phyloP scores from a whole-genome alignment of 1,140 invertebrate species.

The Drosophila sucinea region DNA sequence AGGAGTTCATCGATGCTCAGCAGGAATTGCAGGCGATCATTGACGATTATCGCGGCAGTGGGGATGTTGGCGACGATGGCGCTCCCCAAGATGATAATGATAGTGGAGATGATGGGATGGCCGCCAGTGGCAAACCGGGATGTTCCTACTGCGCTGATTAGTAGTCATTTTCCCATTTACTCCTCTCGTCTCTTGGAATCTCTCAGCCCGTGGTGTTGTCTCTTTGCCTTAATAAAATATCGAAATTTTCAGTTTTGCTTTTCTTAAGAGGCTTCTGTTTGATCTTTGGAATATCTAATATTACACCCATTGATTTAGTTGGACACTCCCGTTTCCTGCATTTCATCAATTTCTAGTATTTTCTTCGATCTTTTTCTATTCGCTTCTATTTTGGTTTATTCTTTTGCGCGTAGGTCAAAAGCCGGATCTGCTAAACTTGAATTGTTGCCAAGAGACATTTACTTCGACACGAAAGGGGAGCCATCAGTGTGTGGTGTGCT shows the following conservation, averaged over 20 bases:
- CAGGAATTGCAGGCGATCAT: constrained; percentile 72
- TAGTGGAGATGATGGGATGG: constrained; percentile 7
- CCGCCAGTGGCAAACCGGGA: neutral
- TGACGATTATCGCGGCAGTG: constrained; percentile 68
- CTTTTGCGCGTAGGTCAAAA: constrained; percentile 58
- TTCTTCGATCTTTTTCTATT: constrained; percentile 5
- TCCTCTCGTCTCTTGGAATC: neutral
- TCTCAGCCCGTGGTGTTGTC: neutral
- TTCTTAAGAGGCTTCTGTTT: neutral
- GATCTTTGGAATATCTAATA: constrained; percentile 6
- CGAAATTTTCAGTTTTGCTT: neutral
- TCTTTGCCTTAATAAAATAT: neutral
- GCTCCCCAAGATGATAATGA: constrained; percentile 1
- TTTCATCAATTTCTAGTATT: neutral
- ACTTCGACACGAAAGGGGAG: neutral
- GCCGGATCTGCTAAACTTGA: constrained; percentile 66
- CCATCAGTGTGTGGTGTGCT: neutral
- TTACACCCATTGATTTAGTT: neutral
- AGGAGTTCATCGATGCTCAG: constrained; percentile 91
- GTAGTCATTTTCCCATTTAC: neutral
- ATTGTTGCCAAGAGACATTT: constrained; percentile 47
- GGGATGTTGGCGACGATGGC: neutral
- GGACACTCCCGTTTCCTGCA: neutral
- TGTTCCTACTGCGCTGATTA: constrained; percentile 41
- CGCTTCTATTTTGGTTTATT: constrained; percentile 36